Conservation (phyloP, 2,113 vertebrate genomes). For the Dinomys branickii region DNA sequence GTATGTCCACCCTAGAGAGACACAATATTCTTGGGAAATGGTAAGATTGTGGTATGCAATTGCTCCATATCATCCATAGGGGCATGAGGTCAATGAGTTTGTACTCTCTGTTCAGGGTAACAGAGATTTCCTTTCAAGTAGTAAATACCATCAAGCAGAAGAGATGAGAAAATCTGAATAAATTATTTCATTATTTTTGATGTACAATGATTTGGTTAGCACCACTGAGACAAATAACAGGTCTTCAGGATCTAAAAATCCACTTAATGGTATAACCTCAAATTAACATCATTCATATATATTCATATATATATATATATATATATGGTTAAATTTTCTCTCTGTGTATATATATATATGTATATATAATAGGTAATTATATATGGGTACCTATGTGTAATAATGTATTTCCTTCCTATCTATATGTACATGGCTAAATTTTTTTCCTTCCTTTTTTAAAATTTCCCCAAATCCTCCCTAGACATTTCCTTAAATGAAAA, state of each 20-base stretch:
- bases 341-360: not conserved
- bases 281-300: not conserved
- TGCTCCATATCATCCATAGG: not conserved
- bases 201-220: not conserved
- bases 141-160: not conserved
- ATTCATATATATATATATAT: not conserved
- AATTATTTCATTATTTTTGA: not conserved
- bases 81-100: not conserved
- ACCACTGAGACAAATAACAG: not conserved
- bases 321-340: not conserved
- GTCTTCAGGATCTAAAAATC: not conserved
- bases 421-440: no score
- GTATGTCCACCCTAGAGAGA: not conserved
- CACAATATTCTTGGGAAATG: not conserved
- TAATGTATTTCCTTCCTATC: no score
- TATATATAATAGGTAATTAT: no score
- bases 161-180: not conserved
- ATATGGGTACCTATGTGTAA: no score
- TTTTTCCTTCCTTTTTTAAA: not conserved
- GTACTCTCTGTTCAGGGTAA: not conserved
- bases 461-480: not conserved
- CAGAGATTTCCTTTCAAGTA: not conserved
- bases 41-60: not conserved
- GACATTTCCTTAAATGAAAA: not conserved
- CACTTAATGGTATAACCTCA: not conserved